phyloP scores from a whole-genome alignment of 1,140 invertebrate genomes.

The Pristionchus pacificus region DNA sequence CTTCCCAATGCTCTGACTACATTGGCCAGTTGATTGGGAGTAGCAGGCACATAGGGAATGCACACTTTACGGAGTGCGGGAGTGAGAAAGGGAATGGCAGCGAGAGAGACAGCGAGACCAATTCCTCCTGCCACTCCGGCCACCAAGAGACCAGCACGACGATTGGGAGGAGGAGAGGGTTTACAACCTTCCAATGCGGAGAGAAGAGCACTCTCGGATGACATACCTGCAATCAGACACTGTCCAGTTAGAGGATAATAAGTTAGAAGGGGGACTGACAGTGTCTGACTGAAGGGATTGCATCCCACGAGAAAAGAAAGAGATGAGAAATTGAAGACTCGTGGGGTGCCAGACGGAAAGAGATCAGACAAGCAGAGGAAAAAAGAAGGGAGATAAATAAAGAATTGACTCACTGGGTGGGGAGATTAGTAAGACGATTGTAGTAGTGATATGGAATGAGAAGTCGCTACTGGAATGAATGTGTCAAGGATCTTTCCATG shows the following conservation, averaged over 20 bases:
- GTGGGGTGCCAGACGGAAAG: neutral
- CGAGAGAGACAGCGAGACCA: slow-evolving; percentile 46
- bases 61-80: slow-evolving; percentile 54
- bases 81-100: slow-evolving; percentile 49
- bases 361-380: neutral
- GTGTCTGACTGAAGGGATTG: too few species aligned
- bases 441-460: too few species aligned
- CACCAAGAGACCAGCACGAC: slow-evolving; percentile 18
- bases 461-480: too few species aligned
- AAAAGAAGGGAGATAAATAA: neutral
- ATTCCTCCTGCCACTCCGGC: slow-evolving; percentile 44
- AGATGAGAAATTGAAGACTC: too few species aligned
- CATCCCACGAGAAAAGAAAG: too few species aligned
- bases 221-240: neutral
- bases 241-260: neutral
- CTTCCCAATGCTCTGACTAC: slow-evolving; percentile 38
- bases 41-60: slow-evolving; percentile 54
- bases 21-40: slow-evolving; percentile 45
- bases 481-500: too few species aligned
- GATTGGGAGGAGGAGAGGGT: too few species aligned
- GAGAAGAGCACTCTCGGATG: neutral
- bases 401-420: neutral
- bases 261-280: neutral
- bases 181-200: neutral
- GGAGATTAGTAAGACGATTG: too few species aligned